Evolutionary conservation across 2,113 vertebrate species (phyloP), one percentile per base, ranked within the genome.

Genomic region (Gracilinanus agilis): DNA sequence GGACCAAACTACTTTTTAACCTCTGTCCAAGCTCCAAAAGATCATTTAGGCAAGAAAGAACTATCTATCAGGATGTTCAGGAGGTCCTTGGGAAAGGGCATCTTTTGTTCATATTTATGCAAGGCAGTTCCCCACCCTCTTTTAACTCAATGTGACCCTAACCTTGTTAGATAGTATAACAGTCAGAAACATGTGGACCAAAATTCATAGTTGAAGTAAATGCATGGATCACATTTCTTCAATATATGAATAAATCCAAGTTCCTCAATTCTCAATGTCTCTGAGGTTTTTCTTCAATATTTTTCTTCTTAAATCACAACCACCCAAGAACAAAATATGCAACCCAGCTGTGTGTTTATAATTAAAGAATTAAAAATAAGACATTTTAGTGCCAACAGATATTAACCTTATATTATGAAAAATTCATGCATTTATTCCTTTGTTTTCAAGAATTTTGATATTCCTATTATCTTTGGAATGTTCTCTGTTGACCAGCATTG

Each of bases 331-430:
- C 91, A 75, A 49, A 91, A 53, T 44, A 89, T 55, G 12, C n/a
- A 89, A 94, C 27, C n/a, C 24, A 34, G 25, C 54, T 88, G 9
- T 27, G 54, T 90, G 90, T 56, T 67, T 67, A 89, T 67, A 90
- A 91, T 93, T 91, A 44, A 27, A 93, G 53, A 94, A 55, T 75
- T 16, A 88, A 91, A 88, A 93, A 13, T 58, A 94, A 90, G 44
- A 89, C 7, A 89, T 58, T 49, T 88, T 27, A 95, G 44, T 23
- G 27, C 24, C 61, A n/a, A 2, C 24, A 61, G 83, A 53, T 16
- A 67, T 92, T 90, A 91, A 92, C 21, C 23, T 94, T 40, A 29
- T n/a, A 44, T 58, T 44, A 53, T 88, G 54, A 89, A 96, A 89
- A 91, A 54, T 88, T 88, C 21, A 75, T 75, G 67, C 67, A n/a